Conservation (phyloP, 2,113 vertebrate genomes). For the Xiphophorus couchianus region DNA sequence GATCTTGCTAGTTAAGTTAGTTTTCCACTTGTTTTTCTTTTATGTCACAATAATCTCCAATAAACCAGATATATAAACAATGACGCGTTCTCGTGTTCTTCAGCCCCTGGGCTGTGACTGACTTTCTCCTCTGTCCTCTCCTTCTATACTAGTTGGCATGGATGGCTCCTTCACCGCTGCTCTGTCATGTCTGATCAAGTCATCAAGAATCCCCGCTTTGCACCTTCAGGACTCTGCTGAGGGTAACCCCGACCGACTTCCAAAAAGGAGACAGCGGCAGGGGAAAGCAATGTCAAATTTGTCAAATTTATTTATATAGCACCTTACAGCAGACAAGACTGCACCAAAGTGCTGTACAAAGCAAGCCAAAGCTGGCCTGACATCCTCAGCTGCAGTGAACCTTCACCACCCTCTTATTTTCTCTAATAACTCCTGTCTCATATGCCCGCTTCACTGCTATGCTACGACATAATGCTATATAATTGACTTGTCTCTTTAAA, state of each 20-base stretch:
- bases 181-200: constrained; percentile 58
- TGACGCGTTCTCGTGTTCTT: constrained; percentile 8
- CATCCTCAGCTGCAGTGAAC: not conserved
- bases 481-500: not conserved
- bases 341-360: no score
- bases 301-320: no score
- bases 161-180: constrained; percentile 18
- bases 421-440: no score
- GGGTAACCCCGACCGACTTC: constrained; percentile 6
- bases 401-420: not conserved
- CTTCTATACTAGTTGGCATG: constrained; percentile 8
- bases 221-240: constrained; percentile 15
- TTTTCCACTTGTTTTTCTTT: not conserved
- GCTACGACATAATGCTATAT: not conserved
- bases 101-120: constrained; percentile 8
- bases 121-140: constrained; percentile 15
- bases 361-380: not conserved
- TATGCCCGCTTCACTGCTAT: not conserved
- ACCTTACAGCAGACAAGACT: no score
- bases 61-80: constrained; percentile 1
- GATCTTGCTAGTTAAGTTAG: not conserved
- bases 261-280: constrained; percentile 5
- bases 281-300: constrained; percentile 12
- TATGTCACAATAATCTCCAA: not conserved
- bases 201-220: constrained; percentile 26